phyloP scores from a whole-genome alignment of 1,140 invertebrate species.

The Amphibalanus amphitrite region DNA sequence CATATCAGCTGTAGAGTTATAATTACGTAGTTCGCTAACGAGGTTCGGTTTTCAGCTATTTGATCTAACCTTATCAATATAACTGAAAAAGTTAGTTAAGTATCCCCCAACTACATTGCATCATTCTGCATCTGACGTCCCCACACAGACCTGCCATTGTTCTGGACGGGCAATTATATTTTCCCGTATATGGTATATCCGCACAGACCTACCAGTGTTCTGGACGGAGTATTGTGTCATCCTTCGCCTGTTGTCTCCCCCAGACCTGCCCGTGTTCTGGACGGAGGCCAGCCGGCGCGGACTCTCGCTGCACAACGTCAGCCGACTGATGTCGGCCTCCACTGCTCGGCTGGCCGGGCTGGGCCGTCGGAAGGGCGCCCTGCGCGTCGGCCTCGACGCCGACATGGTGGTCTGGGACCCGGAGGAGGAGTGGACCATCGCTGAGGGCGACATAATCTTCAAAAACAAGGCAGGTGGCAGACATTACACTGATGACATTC shows the following conservation, averaged over 20 bases:
- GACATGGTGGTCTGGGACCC: constrained; percentile 54
- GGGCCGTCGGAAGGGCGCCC: constrained; percentile 36
- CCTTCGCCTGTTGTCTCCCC: constrained; percentile 4
- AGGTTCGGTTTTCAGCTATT: too few species aligned
- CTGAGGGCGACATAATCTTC: constrained; percentile 9
- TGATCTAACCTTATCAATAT: too few species aligned
- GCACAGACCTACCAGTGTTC: background rate
- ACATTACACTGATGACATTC: too few species aligned
- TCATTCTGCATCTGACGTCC: too few species aligned
- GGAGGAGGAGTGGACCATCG: constrained; percentile 35
- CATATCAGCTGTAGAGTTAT: too few species aligned
- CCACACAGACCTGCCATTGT: too few species aligned
- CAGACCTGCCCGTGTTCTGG: constrained; percentile 1
- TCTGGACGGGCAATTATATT: too few species aligned
- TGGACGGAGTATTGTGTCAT: constrained; percentile 9
- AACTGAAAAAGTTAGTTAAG: too few species aligned
- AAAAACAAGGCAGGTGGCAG: constrained; percentile 15
- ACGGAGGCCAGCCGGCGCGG: constrained; percentile 27
- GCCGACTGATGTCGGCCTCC: constrained; percentile 37
- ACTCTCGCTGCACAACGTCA: constrained; percentile 34
- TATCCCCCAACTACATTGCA: too few species aligned
- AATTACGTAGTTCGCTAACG: too few species aligned
- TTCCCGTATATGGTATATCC: too few species aligned
- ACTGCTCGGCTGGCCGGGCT: constrained; percentile 43
- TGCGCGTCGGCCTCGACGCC: constrained; percentile 43